Conservation (phyloP, 1,140 invertebrate species). For the Colletes latitarsis region DNA sequence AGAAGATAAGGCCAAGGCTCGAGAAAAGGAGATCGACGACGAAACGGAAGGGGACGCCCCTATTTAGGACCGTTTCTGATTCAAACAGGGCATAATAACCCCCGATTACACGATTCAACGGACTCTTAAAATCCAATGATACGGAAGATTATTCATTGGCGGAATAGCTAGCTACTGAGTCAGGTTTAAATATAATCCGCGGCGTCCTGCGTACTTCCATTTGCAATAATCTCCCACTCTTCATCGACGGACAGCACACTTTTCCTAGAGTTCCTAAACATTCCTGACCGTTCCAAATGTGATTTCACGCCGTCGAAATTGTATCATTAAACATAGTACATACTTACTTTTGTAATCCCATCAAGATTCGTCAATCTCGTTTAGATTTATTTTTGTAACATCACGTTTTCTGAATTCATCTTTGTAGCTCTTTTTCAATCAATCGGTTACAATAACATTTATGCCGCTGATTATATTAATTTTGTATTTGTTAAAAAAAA, state of each 20-base stretch:
- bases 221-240: constrained; percentile 5
- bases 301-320: not conserved
- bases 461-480: too few relatives aligned
- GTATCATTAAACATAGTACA: too few relatives aligned
- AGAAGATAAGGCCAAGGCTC: not conserved
- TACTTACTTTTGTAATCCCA: too few relatives aligned
- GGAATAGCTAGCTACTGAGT: constrained; percentile 57
- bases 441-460: too few relatives aligned
- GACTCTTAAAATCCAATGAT: constrained; percentile 28
- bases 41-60: not conserved
- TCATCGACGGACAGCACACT: not conserved
- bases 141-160: constrained; percentile 48
- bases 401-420: too few relatives aligned
- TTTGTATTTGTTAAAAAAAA: too few relatives aligned
- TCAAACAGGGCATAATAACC: not conserved
- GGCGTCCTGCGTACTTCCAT: constrained; percentile 43
- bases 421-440: too few relatives aligned
- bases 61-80: not conserved
- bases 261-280: not conserved
- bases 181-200: constrained; percentile 65
- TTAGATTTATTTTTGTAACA: too few relatives aligned
- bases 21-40: not conserved
- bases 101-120: not conserved
- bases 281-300: not conserved
- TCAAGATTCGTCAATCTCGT: too few relatives aligned